These are phyloP conservation scores for Psix sp. DNA, from an alignment of 1,140 invertebrate species.

Conservation along the genomic window DNA sequence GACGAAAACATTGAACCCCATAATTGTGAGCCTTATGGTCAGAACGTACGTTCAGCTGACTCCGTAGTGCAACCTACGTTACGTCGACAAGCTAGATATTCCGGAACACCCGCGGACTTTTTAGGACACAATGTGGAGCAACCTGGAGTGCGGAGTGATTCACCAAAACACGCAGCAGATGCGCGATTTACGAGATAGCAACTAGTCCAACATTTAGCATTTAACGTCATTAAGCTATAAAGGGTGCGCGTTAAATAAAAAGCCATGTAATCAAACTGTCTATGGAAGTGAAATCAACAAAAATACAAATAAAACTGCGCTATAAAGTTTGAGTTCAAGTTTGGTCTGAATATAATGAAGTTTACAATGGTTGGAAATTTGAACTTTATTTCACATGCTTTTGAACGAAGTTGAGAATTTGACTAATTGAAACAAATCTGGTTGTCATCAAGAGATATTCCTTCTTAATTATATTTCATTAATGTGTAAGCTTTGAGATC, in stretches of 20 bases:
- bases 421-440: too few relatives aligned
- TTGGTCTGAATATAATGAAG: too few relatives aligned
- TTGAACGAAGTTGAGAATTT: too few relatives aligned
- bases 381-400: too few relatives aligned
- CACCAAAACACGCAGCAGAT: slow-evolving; percentile 74
- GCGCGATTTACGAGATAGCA: slow-evolving; percentile 74
- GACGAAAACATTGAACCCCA: slow-evolving; percentile 56
- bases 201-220: slow-evolving; percentile 42
- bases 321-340: too few relatives aligned
- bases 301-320: neutral
- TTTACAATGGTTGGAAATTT: too few relatives aligned
- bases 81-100: slow-evolving; percentile 64
- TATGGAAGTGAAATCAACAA: neutral
- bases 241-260: slow-evolving; percentile 46
- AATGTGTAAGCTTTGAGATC: slow-evolving; percentile 10
- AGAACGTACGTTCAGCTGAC: slow-evolving; percentile 64
- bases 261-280: slow-evolving; percentile 5
- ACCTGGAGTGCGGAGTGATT: slow-evolving; percentile 69
- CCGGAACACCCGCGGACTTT: slow-evolving; percentile 71
- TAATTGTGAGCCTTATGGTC: slow-evolving; percentile 70
- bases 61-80: too few relatives aligned
- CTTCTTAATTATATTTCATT: slow-evolving; percentile 22
- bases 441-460: too few relatives aligned
- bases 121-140: slow-evolving; percentile 70
- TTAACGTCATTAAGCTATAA: slow-evolving; percentile 58